These are phyloP conservation scores for Scaptomyza flava DNA, from an alignment of 2,888 invertebrate genomes.

Conservation along the genomic window DNA sequence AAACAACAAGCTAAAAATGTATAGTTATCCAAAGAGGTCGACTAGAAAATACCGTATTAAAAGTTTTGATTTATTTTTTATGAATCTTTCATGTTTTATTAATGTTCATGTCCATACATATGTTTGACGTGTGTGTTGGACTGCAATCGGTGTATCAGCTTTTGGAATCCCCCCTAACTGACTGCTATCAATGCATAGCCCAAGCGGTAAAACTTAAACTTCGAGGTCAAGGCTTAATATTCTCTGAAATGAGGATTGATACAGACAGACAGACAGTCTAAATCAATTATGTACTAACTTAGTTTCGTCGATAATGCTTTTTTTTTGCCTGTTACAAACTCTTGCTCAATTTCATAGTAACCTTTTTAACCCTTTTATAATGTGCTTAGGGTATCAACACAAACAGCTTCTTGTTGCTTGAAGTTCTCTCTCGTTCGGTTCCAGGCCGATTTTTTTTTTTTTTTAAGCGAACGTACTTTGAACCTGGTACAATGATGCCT, in stretches of 20 bases:
- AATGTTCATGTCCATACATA: too few relatives aligned
- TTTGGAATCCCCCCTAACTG: neutral
- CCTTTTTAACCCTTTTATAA: conserved; percentile 4
- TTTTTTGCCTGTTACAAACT: neutral
- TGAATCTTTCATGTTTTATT: too few relatives aligned
- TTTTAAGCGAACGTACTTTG: conserved; percentile 32
- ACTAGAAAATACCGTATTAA: neutral
- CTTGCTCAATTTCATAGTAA: neutral
- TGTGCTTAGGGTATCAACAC: conserved; percentile 4
- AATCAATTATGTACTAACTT: neutral
- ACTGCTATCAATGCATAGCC: neutral
- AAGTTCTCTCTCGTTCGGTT: conserved; percentile 22
- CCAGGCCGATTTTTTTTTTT: conserved; percentile 6
- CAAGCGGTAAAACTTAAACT: too few relatives aligned
- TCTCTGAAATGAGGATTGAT: neutral
- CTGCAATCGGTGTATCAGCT: neutral
- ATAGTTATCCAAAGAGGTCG: neutral
- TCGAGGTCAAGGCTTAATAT: too few relatives aligned
- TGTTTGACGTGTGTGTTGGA: neutral
- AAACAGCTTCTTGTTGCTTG: conserved; percentile 19
- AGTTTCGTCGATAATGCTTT: neutral
- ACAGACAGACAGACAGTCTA: neutral
- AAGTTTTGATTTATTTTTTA: neutral
- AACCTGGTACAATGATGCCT: conserved; percentile 15
- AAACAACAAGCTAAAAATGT: neutral